Conservation (phyloP, 2,797 vertebrate genomes). For the Enteromius argenteus region DNA sequence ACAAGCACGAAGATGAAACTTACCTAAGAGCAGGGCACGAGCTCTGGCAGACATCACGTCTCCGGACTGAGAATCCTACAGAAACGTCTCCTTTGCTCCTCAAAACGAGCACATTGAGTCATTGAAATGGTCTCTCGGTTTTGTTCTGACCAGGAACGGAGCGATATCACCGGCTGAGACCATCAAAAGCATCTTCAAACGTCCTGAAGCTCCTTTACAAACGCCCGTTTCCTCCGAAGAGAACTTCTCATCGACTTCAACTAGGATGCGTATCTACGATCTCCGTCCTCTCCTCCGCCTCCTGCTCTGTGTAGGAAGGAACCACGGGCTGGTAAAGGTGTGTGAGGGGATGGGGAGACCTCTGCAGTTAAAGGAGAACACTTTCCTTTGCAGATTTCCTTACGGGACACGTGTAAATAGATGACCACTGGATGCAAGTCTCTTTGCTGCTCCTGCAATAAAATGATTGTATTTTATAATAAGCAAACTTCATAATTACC, state of each 20-base stretch:
- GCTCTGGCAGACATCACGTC: conserved; percentile 65
- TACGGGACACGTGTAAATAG: conserved; percentile 40
- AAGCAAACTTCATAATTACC: background rate
- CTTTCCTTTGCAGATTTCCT: conserved; percentile 41
- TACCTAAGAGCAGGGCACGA: conserved; percentile 66
- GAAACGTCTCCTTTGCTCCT: conserved; percentile 49
- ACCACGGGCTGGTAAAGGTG: conserved; percentile 54
- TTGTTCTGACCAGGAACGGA: conserved; percentile 20
- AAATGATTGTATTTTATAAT: background rate
- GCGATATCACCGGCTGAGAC: conserved; percentile 50
- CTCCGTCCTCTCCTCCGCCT: conserved; percentile 49
- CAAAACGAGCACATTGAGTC: conserved; percentile 54
- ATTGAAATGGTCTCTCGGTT: conserved; percentile 49
- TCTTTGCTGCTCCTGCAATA: background rate
- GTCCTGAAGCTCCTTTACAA: conserved; percentile 43
- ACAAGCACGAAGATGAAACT: conserved; percentile 60
- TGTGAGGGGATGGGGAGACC: conserved; percentile 67
- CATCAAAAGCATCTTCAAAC: conserved; percentile 50
- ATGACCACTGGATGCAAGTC: background rate
- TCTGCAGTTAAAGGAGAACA: conserved; percentile 67
- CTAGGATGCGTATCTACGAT: conserved; percentile 53
- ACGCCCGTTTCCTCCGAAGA: conserved; percentile 29
- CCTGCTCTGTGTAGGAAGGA: conserved; percentile 23
- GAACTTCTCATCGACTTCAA: conserved; percentile 61
- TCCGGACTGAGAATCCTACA: conserved; percentile 62